Percentiles rank a stretch among this genome's conserved stretches.
Conservation (phyloP, 2,113 vertebrate genomes). For the Bothrops jararaca region DNA sequence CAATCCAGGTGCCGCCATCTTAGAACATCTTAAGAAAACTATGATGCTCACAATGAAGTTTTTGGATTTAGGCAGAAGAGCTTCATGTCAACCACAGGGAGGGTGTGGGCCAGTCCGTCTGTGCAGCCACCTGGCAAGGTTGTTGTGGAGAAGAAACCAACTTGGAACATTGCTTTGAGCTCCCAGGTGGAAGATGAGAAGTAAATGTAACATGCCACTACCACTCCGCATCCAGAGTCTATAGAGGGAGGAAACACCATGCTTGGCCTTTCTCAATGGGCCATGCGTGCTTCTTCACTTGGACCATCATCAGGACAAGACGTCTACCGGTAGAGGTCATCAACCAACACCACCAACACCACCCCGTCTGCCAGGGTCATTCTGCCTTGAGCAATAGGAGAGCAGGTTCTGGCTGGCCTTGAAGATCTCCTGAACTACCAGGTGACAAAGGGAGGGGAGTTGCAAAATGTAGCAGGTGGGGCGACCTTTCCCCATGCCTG, state of each 20-base stretch:
- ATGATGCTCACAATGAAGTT: not conserved
- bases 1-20: no score
- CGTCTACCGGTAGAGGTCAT: not conserved
- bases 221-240: not conserved
- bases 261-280: not conserved
- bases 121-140: not conserved
- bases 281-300: not conserved
- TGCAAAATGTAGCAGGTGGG: not conserved
- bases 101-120: not conserved
- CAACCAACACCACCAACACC: not conserved
- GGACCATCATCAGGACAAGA: not conserved
- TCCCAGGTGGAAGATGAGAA: not conserved
- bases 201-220: not conserved
- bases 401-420: no score
- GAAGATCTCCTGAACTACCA: no score
- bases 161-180: not conserved
- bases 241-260: not conserved
- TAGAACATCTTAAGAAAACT: not conserved
- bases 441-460: not conserved
- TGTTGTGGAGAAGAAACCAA: not conserved
- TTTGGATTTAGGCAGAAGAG: not conserved
- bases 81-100: not conserved
- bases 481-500: not conserved
- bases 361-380: no score
- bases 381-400: no score